Evolutionary conservation across 2,888 invertebrate genomes (phyloP).

Genomic region (Pterobdella sp.): DNA sequence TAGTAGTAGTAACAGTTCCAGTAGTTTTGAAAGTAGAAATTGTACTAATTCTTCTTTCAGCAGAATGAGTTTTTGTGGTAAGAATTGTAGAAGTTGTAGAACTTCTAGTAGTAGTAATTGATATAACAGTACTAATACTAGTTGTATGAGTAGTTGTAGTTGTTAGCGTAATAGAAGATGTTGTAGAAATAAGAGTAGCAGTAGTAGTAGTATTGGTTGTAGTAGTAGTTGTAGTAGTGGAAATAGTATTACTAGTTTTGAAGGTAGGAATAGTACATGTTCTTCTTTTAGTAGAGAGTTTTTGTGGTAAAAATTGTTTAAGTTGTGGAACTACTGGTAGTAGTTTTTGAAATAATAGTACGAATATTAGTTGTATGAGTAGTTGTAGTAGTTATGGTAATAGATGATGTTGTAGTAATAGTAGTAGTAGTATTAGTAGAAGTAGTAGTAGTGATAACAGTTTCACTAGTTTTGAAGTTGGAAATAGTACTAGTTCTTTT

Average conservation of each 20-base stretch:
- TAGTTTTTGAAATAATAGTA: not conserved
- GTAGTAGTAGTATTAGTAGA: not conserved
- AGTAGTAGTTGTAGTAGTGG: not conserved
- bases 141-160: not conserved
- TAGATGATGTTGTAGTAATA: not conserved
- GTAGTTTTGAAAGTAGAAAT: not conserved
- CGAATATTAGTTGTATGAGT: not conserved
- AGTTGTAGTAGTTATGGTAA: not conserved
- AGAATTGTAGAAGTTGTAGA: not conserved
- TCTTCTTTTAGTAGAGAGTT: not conserved
- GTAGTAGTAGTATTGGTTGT: not conserved
- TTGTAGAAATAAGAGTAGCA: not conserved
- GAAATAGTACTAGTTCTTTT: not conserved
- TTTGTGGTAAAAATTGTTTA: not conserved
- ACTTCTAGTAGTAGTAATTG: not conserved
- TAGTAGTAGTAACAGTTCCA: conserved; percentile 1
- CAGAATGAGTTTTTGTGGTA: not conserved
- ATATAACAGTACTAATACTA: not conserved
- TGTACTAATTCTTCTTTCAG: too few species aligned
- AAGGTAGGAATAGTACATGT: not conserved
- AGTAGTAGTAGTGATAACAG: not conserved
- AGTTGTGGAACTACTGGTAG: not conserved
- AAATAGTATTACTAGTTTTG: not conserved
- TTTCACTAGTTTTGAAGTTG: not conserved
- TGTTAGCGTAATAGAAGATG: not conserved